phyloP scores from a whole-genome alignment of 2,113 vertebrate genomes.

The Hemiscyllium ocellatum region DNA sequence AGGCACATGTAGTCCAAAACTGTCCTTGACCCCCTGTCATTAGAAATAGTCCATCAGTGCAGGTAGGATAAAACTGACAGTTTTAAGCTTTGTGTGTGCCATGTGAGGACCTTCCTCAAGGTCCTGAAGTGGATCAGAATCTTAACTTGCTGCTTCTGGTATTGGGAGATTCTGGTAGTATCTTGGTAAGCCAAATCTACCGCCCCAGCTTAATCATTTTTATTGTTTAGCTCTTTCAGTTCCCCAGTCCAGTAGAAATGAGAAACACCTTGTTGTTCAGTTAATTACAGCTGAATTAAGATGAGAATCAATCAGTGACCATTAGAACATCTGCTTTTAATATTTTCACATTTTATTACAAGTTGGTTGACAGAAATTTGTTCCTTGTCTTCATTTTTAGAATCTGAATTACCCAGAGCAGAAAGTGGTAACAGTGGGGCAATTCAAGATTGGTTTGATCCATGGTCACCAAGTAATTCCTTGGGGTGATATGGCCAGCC shows the following conservation, averaged over 20 bases:
- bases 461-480: constrained; percentile 98
- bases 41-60: too few species aligned
- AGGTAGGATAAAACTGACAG: too few species aligned
- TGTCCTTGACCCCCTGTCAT: too few species aligned
- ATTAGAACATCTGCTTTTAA: background rate
- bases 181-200: background rate
- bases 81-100: too few species aligned
- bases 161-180: too few species aligned
- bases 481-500: constrained; percentile 95
- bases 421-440: constrained; percentile 97
- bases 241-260: background rate
- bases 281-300: background rate
- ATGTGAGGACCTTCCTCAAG: too few species aligned
- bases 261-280: background rate
- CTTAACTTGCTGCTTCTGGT: too few species aligned
- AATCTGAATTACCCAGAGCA: constrained; percentile 97
- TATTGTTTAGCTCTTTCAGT: background rate
- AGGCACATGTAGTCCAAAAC: too few species aligned
- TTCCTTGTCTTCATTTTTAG: constrained; percentile 51
- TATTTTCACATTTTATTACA: background rate
- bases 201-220: background rate
- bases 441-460: constrained; percentile 96
- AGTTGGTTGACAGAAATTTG: background rate
- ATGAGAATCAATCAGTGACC: background rate
- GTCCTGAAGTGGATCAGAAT: too few species aligned